Base-by-base conservation (phyloP, 2,113 vertebrate genomes). In the Irena cyanogastra region DNA sequence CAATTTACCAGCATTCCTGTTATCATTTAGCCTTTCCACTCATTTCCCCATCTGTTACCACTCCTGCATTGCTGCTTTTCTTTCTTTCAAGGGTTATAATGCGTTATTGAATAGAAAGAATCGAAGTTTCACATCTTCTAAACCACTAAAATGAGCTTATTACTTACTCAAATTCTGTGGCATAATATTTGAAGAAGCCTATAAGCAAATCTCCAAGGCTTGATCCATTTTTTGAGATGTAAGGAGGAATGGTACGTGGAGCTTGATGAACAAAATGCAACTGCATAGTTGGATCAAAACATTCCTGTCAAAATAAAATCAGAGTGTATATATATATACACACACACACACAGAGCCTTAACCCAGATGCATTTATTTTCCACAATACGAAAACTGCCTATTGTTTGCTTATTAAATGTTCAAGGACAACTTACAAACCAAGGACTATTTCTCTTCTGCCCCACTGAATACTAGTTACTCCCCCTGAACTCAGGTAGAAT, bases 111-210 rank as follows among this genome's bases (percentile, higher is more conserved):
- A 89, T 7, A 79, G 39, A 93, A 75, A n/a, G 16, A 92, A 81
- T 63, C 6, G 70, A 69, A 88, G 27, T 68, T 86, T 75, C 64
- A 30, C 16, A 17, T 30, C 41, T 52, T 87, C 35, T 65, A 74
- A 77, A 70, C 52, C 18, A 65, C 35, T 76, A 53, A 54, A 15
- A 76, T 42, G 4, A 53, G 27, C 57, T 92, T 78, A 82, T 83
- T 94, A 98, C 98, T 98, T 98, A 99, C 99, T 99, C 99, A 98
- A 99, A 99, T 94, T 98, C 97, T 72, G 98, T 98, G 88, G 99
- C 98, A 95, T 99, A 99, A 90, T 99, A 99, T 97, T 98, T 98
- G 90, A 99, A 98, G 97, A 99, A 99, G 92, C 99, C 99, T 96
- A 99, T 89, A 71, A 99, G 96, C 81, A 99, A 98, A 66, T 99